Base-by-base conservation (phyloP, 2,797 vertebrate genomes). In the Aotus griseimembra region DNA sequence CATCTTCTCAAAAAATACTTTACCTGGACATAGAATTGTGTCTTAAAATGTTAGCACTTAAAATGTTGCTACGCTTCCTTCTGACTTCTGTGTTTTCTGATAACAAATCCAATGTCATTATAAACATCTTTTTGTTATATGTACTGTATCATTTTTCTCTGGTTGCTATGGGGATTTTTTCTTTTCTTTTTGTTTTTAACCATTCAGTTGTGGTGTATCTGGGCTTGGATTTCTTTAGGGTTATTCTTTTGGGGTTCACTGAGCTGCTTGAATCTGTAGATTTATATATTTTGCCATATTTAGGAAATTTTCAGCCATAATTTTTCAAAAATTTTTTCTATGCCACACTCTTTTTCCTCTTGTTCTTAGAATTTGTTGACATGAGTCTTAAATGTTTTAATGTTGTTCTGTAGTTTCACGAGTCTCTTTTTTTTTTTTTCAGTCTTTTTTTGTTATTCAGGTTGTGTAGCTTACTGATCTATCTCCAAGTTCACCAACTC, bases 31-130 rank as follows among this genome's bases (percentile, higher is more conserved):
- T 76, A 52, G 36, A 85, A 46, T 93, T 93, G 46, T n/a, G n/a
- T n/a, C n/a, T n/a, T n/a, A n/a, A n/a, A n/a, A n/a, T n/a, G n/a
- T n/a, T n/a, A 64, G 52, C 39, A n/a, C 33, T 91, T 91, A 70
- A 93, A 86, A 61, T 90, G 33, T 92, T 92, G n/a, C 39, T 92
- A 30, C 15, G 20, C 11, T 94, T 92, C n/a, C 24, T 94, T 89
- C 28, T 67, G 14, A 22, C 50, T 90, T 84, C 26, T 2, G 0
- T 88, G n/a, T 20, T 80, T 93, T 94, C n/a, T 93, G 39, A 90
- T 64, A 8, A 75, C 50, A 88, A 88, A 70, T 87, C 13, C 4
- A 26, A 24, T 87, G 50, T 79, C 24, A 55, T 48, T 82, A 83
- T 7, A 92, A 93, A 88, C 12, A 52, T 64, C 13, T 14, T 93